These are phyloP conservation scores for Chrysoperla carnea DNA, from an alignment of 1,140 invertebrate genomes.

Conservation along the genomic window DNA sequence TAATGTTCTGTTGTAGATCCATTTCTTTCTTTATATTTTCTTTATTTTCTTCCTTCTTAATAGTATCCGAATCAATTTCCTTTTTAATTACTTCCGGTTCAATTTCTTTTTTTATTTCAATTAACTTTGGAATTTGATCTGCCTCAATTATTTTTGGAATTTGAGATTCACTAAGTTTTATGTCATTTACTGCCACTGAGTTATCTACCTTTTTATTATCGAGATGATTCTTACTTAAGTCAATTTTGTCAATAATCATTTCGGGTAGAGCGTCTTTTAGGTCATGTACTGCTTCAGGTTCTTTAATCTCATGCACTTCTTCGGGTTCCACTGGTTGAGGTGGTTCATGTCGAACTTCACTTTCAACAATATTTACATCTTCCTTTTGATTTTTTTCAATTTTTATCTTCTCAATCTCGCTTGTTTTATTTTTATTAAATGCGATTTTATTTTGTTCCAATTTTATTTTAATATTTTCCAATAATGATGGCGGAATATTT, in stretches of 20 bases:
- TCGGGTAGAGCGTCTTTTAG: background rate
- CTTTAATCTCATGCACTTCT: slow-evolving; percentile 10
- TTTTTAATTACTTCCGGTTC: slow-evolving; percentile 19
- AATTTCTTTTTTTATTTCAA: slow-evolving; percentile 4
- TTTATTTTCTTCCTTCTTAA: slow-evolving; percentile 30
- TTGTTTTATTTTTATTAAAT: background rate
- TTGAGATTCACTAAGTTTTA: slow-evolving; percentile 7
- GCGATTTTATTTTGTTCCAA: slow-evolving; percentile 3
- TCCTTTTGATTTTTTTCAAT: slow-evolving; percentile 9
- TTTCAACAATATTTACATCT: slow-evolving; percentile 5
- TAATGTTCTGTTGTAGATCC: background rate
- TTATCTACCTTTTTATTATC: slow-evolving; percentile 5
- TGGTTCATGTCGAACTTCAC: slow-evolving; percentile 9
- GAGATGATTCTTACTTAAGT: background rate
- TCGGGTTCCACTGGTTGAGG: slow-evolving; percentile 6
- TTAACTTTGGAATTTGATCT: slow-evolving; percentile 6
- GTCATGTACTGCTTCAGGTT: slow-evolving; percentile 7
- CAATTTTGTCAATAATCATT: background rate
- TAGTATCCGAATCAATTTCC: slow-evolving; percentile 22
- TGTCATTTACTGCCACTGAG: slow-evolving; percentile 1
- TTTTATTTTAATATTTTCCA: slow-evolving; percentile 2
- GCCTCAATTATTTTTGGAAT: slow-evolving; percentile 4
- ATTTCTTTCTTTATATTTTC: too few species aligned
- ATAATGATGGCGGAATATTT: background rate
- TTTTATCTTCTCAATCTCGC: slow-evolving; percentile 11